These are phyloP conservation scores for Brenthis ino DNA, from an alignment of 2,888 invertebrate genomes.

Conservation along the genomic window DNA sequence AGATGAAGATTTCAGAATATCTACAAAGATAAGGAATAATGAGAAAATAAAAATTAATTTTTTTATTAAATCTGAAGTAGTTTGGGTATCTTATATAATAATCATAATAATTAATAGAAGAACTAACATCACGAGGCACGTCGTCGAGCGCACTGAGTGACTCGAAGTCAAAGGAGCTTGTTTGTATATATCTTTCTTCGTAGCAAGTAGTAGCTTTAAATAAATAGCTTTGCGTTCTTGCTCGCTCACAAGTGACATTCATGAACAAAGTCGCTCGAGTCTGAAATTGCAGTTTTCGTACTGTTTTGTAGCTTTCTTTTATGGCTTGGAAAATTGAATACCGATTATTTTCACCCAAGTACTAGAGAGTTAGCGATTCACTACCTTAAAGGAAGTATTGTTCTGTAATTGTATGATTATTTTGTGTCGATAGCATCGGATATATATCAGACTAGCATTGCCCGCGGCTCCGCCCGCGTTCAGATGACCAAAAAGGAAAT, in stretches of 20 bases:
- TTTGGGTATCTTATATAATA: too few species aligned
- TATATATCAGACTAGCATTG: too few species aligned
- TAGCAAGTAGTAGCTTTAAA: constrained; percentile 27
- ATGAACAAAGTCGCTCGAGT: constrained; percentile 33
- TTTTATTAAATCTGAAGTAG: too few species aligned
- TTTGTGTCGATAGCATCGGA: neutral
- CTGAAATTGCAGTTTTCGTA: constrained; percentile 32
- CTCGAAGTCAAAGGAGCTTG: constrained; percentile 30
- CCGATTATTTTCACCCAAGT: constrained; percentile 7
- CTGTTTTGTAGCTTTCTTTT: constrained; percentile 29
- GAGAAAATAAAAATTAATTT: too few species aligned
- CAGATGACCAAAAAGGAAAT: too few species aligned
- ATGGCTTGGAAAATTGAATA: constrained; percentile 25
- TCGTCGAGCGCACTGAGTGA: constrained; percentile 8
- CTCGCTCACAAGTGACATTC: constrained; percentile 33
- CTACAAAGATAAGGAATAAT: too few species aligned
- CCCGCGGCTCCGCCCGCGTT: too few species aligned
- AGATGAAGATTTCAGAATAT: too few species aligned
- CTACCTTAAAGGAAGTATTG: neutral
- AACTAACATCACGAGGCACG: constrained; percentile 1
- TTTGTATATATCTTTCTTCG: constrained; percentile 34
- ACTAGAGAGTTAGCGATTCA: neutral
- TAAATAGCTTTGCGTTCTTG: constrained; percentile 31
- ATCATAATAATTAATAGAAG: constrained; percentile 19
- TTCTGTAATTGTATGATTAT: neutral